Percentiles rank a stretch among this genome's conserved stretches.
Evolutionary conservation across 2,888 invertebrate species (phyloP).

Genomic region (Lepidocyrtinus sp.): DNA sequence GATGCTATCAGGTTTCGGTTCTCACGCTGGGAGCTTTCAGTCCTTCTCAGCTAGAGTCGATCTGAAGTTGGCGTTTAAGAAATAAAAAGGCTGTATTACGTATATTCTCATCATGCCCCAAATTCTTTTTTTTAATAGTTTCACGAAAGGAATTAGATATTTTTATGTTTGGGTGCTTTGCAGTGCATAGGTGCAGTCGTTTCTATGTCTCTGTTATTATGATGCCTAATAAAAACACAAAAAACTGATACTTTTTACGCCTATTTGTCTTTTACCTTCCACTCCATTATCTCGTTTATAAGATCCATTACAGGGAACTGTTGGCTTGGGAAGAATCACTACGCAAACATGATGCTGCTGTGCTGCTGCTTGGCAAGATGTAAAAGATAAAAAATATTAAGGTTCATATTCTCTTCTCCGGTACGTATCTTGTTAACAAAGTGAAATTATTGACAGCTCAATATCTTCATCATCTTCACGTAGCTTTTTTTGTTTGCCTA

Average conservation of each 20-base stretch:
- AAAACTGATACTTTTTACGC: constrained; percentile 21
- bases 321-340: no score
- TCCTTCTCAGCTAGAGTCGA: neutral
- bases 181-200: no score
- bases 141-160: no score
- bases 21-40: constrained; percentile 22
- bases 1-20: constrained; percentile 20
- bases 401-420: constrained; percentile 3
- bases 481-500: constrained; percentile 25
- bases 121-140: no score
- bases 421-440: constrained; percentile 57
- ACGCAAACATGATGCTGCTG: no score
- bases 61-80: no score
- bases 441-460: constrained; percentile 61
- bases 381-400: neutral
- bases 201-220: constrained; percentile 43
- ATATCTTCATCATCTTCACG: constrained; percentile 52
- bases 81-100: no score
- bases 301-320: neutral
- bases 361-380: neutral
- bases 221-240: constrained; percentile 46
- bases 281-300: constrained; percentile 7
- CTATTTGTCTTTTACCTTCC: constrained; percentile 8
- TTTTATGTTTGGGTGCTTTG: no score
- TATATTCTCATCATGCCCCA: no score